Conservation (phyloP, 2,888 invertebrate species). For the Calameuta filiformis region DNA sequence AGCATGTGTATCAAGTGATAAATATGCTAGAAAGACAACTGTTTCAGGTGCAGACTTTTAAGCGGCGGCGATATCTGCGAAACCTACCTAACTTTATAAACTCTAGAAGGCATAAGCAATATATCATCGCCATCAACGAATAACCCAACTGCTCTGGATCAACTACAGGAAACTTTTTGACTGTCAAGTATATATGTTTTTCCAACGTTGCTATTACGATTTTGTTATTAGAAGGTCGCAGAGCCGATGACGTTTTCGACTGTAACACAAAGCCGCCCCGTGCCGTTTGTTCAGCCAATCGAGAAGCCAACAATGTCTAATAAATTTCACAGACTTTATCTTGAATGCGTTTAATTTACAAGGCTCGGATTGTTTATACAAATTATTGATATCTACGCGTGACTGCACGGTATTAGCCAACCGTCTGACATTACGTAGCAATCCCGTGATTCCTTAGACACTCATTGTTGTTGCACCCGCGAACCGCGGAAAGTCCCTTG, state of each 20-base stretch:
- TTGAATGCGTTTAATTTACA: slow-evolving; percentile 39
- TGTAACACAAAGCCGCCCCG: slow-evolving; percentile 8
- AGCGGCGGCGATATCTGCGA: background rate
- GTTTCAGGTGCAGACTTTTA: background rate
- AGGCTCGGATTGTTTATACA: slow-evolving; percentile 36
- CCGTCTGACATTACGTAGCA: background rate
- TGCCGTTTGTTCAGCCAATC: slow-evolving; percentile 7
- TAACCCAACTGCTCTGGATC: background rate
- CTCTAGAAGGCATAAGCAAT: background rate
- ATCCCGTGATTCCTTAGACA: background rate
- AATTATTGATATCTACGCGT: slow-evolving; percentile 33
- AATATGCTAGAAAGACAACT: slow-evolving; percentile 6
- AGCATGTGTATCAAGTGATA: slow-evolving; percentile 17
- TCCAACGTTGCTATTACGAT: background rate
- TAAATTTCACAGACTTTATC: slow-evolving; percentile 30
- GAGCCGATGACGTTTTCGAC: background rate
- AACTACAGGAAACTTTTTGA: background rate
- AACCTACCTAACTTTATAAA: background rate
- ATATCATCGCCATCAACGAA: background rate
- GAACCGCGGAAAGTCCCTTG: background rate
- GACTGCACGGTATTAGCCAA: background rate
- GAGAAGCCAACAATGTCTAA: slow-evolving; percentile 27
- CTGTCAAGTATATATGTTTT: background rate
- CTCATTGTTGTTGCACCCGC: background rate
- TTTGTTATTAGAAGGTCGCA: background rate